Conservation (phyloP, 2,113 vertebrate species). For the Cyanoderma ruficeps region DNA sequence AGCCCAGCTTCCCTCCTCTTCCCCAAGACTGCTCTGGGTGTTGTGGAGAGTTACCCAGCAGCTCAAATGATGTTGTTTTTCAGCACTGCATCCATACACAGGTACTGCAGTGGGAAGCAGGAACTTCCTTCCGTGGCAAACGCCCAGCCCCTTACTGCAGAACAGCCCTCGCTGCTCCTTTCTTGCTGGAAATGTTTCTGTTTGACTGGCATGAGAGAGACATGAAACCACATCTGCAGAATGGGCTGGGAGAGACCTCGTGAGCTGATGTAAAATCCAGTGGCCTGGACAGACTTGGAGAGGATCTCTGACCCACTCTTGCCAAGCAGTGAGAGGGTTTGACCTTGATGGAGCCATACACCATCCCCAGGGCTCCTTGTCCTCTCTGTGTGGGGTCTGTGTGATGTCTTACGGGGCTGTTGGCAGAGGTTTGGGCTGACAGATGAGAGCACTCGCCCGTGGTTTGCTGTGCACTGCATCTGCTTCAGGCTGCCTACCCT, state of each 20-base stretch:
- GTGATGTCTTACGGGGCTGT: background rate
- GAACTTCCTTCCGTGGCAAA: background rate
- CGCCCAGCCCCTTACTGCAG: background rate
- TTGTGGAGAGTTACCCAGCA: background rate
- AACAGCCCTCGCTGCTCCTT: background rate
- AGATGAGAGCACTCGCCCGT: background rate
- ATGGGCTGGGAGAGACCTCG: accelerated
- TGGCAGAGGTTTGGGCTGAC: background rate
- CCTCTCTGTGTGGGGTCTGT: background rate
- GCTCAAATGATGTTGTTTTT: background rate
- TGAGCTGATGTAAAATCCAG: background rate
- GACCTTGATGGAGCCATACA: background rate
- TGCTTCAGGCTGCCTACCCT: slow-evolving; percentile 32
- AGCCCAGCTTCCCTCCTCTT: background rate
- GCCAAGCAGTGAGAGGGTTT: background rate
- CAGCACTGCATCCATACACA: background rate
- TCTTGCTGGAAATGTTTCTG: background rate
- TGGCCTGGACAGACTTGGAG: background rate
- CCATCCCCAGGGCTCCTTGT: background rate
- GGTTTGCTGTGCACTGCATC: background rate
- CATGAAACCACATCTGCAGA: background rate
- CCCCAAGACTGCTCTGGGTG: background rate
- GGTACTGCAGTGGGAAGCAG: background rate
- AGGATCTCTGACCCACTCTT: background rate
- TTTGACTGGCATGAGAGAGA: background rate